A percentile compares a stretch with the other conserved stretches of the same genome.
phyloP scores from a whole-genome alignment of 2,888 invertebrate species.

The Chironomus riparius region DNA sequence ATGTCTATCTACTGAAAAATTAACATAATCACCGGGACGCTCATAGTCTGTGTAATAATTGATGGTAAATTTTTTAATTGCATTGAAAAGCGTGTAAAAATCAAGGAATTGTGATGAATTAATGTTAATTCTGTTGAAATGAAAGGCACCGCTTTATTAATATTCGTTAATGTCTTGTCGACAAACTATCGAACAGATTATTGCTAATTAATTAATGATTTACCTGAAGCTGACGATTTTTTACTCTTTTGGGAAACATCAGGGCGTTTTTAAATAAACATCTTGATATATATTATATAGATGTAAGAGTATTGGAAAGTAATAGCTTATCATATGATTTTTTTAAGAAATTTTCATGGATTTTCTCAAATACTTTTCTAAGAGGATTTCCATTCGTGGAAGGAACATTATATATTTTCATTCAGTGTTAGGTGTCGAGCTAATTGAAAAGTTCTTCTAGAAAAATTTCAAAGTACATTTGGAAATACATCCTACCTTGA shows the following conservation, averaged over 20 bases:
- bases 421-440: no score
- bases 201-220: constrained; percentile 11
- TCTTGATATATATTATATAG: no score
- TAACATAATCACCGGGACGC: constrained; percentile 7
- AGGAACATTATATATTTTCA: no score
- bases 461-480: no score
- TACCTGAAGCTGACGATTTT: neutral
- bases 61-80: neutral
- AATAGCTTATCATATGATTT: no score
- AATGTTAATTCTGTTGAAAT: constrained; percentile 7
- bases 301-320: no score
- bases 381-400: no score
- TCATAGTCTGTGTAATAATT: neutral
- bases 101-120: constrained; percentile 17
- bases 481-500: no score
- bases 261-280: neutral
- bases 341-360: no score
- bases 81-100: constrained; percentile 20
- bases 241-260: neutral
- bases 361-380: no score
- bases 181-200: constrained; percentile 17
- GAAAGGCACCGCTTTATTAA: constrained; percentile 15
- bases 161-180: constrained; percentile 13
- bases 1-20: neutral
- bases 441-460: no score